A percentile compares a stretch with the other conserved stretches of the same genome.
Evolutionary conservation across 2,888 invertebrate species (phyloP).

Genomic region (Hyppa rectilinea): DNA sequence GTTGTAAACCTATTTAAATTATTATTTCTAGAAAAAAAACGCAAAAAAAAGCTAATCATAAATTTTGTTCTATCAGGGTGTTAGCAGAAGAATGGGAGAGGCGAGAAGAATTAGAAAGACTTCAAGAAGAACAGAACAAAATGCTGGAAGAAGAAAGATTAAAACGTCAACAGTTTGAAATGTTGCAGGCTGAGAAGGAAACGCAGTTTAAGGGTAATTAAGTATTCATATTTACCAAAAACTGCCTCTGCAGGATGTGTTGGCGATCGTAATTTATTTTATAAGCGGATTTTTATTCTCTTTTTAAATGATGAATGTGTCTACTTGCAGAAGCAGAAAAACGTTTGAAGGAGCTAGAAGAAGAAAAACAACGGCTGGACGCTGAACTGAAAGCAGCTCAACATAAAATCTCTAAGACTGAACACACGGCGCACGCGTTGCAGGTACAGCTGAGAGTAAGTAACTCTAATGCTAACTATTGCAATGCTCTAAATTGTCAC

Average conservation of each 20-base stretch:
- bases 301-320: background rate
- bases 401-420: slow-evolving; percentile 93
- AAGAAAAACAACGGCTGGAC: slow-evolving; percentile 93
- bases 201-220: slow-evolving; percentile 91
- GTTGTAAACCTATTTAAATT: background rate
- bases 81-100: slow-evolving; percentile 96
- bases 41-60: background rate
- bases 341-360: slow-evolving; percentile 93
- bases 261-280: background rate
- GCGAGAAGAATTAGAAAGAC: slow-evolving; percentile 94
- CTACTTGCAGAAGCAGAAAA: slow-evolving; percentile 92
- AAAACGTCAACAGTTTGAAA: slow-evolving; percentile 94
- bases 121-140: slow-evolving; percentile 94
- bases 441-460: slow-evolving; percentile 85
- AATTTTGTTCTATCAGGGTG: slow-evolving; percentile 84
- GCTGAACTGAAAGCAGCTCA: slow-evolving; percentile 93
- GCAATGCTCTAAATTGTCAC: background rate
- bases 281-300: background rate
- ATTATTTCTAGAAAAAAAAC: background rate
- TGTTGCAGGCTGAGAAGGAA: slow-evolving; percentile 93
- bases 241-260: background rate
- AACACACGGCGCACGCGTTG: slow-evolving; percentile 88
- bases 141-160: slow-evolving; percentile 94
- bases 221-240: background rate
- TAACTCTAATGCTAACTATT: background rate